Percentiles rank a stretch among this genome's conserved stretches.
Conservation (phyloP, 1,140 invertebrate genomes). For the Diprion similis region DNA sequence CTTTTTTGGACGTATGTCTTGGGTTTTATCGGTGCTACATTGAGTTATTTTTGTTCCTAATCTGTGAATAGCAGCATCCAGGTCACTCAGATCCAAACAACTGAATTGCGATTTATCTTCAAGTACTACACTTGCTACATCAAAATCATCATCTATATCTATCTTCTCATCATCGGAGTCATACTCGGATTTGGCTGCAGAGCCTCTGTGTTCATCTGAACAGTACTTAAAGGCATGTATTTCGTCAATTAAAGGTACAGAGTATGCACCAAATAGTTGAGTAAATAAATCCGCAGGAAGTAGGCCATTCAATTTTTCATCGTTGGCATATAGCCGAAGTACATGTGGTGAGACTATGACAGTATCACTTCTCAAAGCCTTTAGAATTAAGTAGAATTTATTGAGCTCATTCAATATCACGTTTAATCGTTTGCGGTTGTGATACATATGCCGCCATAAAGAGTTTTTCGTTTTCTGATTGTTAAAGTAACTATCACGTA, state of each 20-base stretch:
- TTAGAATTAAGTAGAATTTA: not conserved
- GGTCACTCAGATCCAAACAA: not conserved
- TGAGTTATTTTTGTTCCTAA: not conserved
- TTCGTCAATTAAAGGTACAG: not conserved
- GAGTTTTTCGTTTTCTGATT: not conserved
- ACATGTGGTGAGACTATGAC: not conserved
- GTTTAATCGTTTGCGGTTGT: not conserved
- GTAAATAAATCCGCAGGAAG: not conserved
- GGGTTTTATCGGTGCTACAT: no score
- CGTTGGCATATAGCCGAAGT: not conserved
- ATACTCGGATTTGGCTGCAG: not conserved
- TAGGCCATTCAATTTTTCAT: not conserved
- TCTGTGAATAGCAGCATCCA: not conserved
- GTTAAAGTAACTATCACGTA: not conserved
- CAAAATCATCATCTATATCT: not conserved
- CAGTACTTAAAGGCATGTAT: not conserved
- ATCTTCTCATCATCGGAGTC: not conserved
- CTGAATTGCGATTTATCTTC: not conserved
- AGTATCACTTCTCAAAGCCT: not conserved
- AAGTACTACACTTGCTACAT: not conserved
- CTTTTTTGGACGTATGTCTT: no score
- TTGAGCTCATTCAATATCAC: not conserved
- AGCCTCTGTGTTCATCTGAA: not conserved
- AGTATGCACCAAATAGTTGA: not conserved
- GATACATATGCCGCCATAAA: not conserved